phyloP scores from a whole-genome alignment of 2,888 invertebrate genomes.

The Enchytraeus crypticus region DNA sequence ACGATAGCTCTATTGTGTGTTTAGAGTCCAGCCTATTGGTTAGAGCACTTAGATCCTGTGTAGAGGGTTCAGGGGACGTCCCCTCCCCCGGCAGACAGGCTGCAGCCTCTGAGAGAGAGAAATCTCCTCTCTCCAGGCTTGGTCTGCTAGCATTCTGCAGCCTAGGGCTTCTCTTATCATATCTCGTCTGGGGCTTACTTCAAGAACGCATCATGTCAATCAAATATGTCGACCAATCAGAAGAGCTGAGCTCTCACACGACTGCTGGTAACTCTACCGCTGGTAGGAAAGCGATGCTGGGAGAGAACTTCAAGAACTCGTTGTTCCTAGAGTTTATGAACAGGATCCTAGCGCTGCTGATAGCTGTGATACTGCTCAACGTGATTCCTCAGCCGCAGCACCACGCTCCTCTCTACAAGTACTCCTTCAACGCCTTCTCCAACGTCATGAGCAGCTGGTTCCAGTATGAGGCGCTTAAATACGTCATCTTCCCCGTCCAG shows the following conservation, averaged over 20 bases:
- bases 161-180: constrained; percentile 76
- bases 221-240: constrained; percentile 36
- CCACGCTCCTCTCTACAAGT: constrained; percentile 81
- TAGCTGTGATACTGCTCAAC: constrained; percentile 20
- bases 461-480: constrained; percentile 97
- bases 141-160: constrained; percentile 65
- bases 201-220: constrained; percentile 96
- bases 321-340: constrained; percentile 95
- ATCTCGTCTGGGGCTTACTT: constrained; percentile 87
- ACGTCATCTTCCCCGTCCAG: constrained; percentile 94
- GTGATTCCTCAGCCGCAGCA: constrained; percentile 50
- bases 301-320: constrained; percentile 69
- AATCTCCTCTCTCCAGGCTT: not conserved
- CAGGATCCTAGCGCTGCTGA: constrained; percentile 65
- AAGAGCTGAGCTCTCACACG: not conserved
- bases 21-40: constrained; percentile 1
- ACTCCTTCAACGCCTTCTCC: constrained; percentile 87
- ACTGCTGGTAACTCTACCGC: not conserved
- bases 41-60: not conserved
- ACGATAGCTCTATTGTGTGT: not conserved
- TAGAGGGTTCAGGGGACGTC: constrained; percentile 1
- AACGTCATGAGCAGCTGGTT: constrained; percentile 99
- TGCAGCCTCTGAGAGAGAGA: not conserved
- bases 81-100: not conserved
- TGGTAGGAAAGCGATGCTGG: not conserved